Percentiles rank a stretch among this genome's conserved stretches.
phyloP scores from a whole-genome alignment of 1,140 invertebrate species.

The Polyergus mexicanus region DNA sequence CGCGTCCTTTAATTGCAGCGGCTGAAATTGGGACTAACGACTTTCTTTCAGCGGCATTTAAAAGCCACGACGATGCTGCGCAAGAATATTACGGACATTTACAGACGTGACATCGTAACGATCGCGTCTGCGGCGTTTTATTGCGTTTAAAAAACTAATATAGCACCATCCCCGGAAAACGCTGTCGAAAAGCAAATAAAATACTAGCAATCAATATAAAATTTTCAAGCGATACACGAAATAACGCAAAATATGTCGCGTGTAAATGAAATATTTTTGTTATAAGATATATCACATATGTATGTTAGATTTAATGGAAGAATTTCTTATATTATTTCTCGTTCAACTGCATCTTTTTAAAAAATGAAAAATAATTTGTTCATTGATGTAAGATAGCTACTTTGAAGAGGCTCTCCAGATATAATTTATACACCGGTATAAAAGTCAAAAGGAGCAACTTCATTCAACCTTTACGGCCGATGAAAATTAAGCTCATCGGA shows the following conservation, averaged over 20 bases:
- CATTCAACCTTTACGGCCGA: constrained; percentile 16
- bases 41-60: constrained; percentile 52
- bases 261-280: background rate
- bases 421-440: constrained; percentile 24
- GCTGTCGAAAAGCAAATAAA: constrained; percentile 15
- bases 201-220: background rate
- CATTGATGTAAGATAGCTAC: constrained; percentile 5
- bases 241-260: background rate
- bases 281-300: background rate
- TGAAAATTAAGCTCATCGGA: constrained; percentile 53
- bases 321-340: background rate
- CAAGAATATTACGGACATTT: constrained; percentile 11
- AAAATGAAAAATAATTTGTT: constrained; percentile 24
- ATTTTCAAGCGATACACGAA: constrained; percentile 19
- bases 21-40: constrained; percentile 39
- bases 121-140: constrained; percentile 38
- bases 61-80: constrained; percentile 11
- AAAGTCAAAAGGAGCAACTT: background rate
- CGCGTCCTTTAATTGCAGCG: constrained; percentile 43
- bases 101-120: constrained; percentile 36
- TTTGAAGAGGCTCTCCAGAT: constrained; percentile 10
- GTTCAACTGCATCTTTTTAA: constrained; percentile 4
- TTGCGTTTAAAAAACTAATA: background rate
- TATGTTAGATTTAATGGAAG: background rate
- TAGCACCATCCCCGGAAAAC: background rate